phyloP scores from a whole-genome alignment of 2,888 invertebrate genomes.

The Anticlea derivata region DNA sequence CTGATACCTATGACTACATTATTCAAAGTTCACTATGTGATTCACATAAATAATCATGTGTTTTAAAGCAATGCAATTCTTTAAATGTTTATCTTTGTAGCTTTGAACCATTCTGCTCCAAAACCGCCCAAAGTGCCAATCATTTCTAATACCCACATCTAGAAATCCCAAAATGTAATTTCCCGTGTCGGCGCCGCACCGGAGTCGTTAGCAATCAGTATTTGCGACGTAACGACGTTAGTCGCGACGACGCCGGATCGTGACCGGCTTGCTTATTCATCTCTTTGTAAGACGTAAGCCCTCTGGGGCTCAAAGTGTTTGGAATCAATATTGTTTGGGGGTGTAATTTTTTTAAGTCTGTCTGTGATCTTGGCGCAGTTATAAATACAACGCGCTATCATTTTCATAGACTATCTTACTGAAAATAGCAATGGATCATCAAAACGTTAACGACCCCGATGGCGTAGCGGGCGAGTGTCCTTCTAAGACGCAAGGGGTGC shows the following conservation, averaged over 20 bases:
- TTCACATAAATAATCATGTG: too few species aligned
- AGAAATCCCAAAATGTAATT: constrained; percentile 53
- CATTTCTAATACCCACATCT: constrained; percentile 34
- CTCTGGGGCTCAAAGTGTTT: constrained; percentile 26
- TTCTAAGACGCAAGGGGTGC: too few species aligned
- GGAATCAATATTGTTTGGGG: constrained; percentile 14
- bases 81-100: too few species aligned
- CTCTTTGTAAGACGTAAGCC: constrained; percentile 33
- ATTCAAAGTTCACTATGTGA: too few species aligned
- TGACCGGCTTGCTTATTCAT: constrained; percentile 61
- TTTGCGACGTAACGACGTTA: constrained; percentile 66
- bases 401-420: too few species aligned
- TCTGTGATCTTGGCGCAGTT: neutral
- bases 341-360: neutral
- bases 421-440: too few species aligned
- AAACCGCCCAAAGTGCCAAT: constrained; percentile 26
- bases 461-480: too few species aligned
- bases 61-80: too few species aligned
- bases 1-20: too few species aligned
- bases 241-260: constrained; percentile 52
- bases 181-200: constrained; percentile 50
- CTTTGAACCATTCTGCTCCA: too few species aligned
- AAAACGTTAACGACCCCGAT: too few species aligned
- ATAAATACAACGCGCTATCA: too few species aligned
- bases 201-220: constrained; percentile 64